phyloP scores from a whole-genome alignment of 2,797 vertebrate species.

The Gymnocypris eckloni region DNA sequence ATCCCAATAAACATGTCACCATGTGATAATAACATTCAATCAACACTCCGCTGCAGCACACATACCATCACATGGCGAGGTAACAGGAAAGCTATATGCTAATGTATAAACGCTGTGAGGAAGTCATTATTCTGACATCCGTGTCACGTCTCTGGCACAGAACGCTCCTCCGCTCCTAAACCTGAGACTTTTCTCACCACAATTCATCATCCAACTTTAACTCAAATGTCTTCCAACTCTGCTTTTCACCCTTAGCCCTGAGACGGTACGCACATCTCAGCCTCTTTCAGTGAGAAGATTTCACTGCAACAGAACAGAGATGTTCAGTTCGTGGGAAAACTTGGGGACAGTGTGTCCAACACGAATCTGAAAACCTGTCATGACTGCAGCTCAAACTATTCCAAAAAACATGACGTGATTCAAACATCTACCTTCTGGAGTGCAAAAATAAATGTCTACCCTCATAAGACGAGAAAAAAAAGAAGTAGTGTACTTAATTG shows the following conservation, averaged over 20 bases:
- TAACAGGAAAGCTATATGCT: conserved; percentile 3
- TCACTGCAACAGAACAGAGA: conserved; percentile 2
- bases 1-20: background rate
- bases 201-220: background rate
- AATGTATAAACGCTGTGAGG: background rate
- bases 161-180: background rate
- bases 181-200: background rate
- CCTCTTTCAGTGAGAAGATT: background rate
- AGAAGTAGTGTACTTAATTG: background rate
- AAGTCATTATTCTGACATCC: background rate
- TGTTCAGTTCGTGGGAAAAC: background rate
- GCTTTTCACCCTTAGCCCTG: conserved; percentile 10
- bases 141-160: background rate
- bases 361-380: background rate
- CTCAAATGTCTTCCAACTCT: conserved; percentile 7
- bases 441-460: background rate
- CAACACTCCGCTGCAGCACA: background rate
- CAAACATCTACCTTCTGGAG: background rate
- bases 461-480: too few species aligned
- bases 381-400: conserved; percentile 2
- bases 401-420: background rate
- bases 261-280: background rate
- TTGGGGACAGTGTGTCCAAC: background rate
- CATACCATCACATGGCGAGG: background rate
- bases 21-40: background rate